Evolutionary conservation across 2,888 invertebrate species (phyloP).

Genomic region (Apodemia mormo): DNA sequence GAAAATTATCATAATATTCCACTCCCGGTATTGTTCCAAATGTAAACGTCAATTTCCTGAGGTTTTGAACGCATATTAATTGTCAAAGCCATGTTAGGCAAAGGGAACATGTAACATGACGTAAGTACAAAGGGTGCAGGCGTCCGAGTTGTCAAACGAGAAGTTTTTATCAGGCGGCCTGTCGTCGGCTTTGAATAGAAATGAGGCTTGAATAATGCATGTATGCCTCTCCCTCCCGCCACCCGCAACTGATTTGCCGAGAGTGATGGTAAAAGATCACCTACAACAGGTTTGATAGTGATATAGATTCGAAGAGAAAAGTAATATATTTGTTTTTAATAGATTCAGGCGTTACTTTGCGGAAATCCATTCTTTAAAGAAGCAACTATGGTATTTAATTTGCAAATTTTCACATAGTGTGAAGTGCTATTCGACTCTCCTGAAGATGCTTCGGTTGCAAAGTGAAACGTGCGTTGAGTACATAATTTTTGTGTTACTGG

Average conservation of each 20-base stretch:
- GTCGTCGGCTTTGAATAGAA: conserved; percentile 76
- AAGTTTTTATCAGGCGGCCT: conserved; percentile 78
- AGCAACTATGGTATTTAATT: too few species aligned
- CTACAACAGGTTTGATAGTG: conserved; percentile 40
- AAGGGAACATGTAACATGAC: conserved; percentile 66
- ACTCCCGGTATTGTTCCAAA: conserved; percentile 23
- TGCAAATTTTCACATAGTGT: too few species aligned
- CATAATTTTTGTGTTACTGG: too few species aligned
- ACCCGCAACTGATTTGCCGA: conserved; percentile 65
- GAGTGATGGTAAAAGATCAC: conserved; percentile 41
- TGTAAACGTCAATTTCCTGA: background rate
- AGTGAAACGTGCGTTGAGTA: too few species aligned
- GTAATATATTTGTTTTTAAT: background rate
- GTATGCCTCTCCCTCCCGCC: conserved; percentile 40
- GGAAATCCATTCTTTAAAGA: too few species aligned
- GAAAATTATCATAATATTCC: background rate
- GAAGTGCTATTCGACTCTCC: too few species aligned
- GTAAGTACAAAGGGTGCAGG: conserved; percentile 78
- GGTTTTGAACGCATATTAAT: conserved; percentile 46
- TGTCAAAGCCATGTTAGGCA: conserved; percentile 47
- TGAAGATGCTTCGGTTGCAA: too few species aligned
- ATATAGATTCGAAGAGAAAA: conserved; percentile 28
- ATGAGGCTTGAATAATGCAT: conserved; percentile 80
- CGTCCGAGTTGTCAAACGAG: conserved; percentile 79
- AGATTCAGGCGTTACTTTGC: too few species aligned